phyloP scores from a whole-genome alignment of 2,113 vertebrate genomes.

The Callaeas wilsoni region DNA sequence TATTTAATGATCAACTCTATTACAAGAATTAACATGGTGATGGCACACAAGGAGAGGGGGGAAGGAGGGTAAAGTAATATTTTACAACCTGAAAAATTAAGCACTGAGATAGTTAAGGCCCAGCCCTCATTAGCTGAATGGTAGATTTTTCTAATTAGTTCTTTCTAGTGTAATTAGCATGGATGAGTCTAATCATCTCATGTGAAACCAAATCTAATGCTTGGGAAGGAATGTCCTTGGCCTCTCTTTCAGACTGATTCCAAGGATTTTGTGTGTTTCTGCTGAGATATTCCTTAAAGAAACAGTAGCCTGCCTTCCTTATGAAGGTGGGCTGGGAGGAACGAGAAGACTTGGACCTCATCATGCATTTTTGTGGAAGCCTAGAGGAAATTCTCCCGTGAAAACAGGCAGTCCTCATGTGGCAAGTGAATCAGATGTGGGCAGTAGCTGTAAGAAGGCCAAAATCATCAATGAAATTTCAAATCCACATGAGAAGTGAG shows the following conservation, averaged over 20 bases:
- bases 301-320: not conserved
- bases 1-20: slow-evolving; percentile 59
- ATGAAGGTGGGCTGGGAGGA: not conserved
- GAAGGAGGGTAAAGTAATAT: slow-evolving; percentile 60
- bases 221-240: slow-evolving; percentile 91
- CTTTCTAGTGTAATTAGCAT: slow-evolving; percentile 94
- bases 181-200: slow-evolving; percentile 94
- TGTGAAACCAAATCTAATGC: slow-evolving; percentile 95
- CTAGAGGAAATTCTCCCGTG: not conserved
- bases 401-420: not conserved
- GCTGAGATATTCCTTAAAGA: slow-evolving; percentile 48
- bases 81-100: slow-evolving; percentile 81
- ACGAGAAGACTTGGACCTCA: not conserved
- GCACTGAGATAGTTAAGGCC: slow-evolving; percentile 83
- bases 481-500: not conserved
- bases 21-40: slow-evolving; percentile 55
- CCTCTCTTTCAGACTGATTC: slow-evolving; percentile 84
- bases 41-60: slow-evolving; percentile 7
- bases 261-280: slow-evolving; percentile 62
- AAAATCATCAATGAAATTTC: not conserved
- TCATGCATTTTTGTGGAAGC: not conserved
- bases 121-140: slow-evolving; percentile 95
- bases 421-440: not conserved
- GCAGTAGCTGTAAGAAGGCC: not conserved
- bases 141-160: slow-evolving; percentile 97